phyloP scores from a whole-genome alignment of 1,140 invertebrate species.

The Dinoponera quadriceps region DNA sequence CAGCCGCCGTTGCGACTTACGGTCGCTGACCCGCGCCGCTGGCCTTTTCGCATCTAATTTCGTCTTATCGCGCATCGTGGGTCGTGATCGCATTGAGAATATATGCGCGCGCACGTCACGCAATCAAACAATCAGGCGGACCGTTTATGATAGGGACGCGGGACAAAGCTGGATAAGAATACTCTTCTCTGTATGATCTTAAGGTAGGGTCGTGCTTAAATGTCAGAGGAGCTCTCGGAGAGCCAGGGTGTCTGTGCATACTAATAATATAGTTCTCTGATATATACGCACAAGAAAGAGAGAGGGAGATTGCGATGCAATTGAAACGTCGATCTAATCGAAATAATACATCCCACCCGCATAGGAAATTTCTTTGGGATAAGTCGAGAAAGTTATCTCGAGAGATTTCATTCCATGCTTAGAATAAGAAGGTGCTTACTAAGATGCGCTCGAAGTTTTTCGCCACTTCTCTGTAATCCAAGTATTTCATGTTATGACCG shows the following conservation, averaged over 20 bases:
- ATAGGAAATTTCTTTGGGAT: too few species aligned
- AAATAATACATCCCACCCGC: too few species aligned
- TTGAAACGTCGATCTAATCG: too few species aligned
- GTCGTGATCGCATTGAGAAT: conserved; percentile 59
- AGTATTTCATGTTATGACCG: too few species aligned
- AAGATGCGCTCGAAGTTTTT: too few species aligned
- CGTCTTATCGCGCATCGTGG: conserved; percentile 60
- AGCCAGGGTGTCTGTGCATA: background rate
- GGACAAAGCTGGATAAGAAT: conserved; percentile 30
- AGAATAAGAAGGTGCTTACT: too few species aligned
- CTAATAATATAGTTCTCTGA: background rate
- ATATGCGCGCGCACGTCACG: conserved; percentile 60
- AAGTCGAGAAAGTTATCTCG: too few species aligned
- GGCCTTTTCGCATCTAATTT: conserved; percentile 61
- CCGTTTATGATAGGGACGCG: conserved; percentile 46
- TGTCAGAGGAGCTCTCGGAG: background rate
- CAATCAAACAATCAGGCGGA: conserved; percentile 74
- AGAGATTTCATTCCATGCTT: too few species aligned
- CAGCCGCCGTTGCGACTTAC: conserved; percentile 21
- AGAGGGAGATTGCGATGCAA: too few species aligned
- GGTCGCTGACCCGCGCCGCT: conserved; percentile 67
- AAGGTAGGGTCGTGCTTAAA: conserved; percentile 12
- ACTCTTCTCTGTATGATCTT: conserved; percentile 40
- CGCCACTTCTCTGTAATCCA: too few species aligned
- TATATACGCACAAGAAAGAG: too few species aligned